These are phyloP conservation scores for Malurus leucopterus DNA, from an alignment of 2,797 vertebrate species.

Conservation along the genomic window DNA sequence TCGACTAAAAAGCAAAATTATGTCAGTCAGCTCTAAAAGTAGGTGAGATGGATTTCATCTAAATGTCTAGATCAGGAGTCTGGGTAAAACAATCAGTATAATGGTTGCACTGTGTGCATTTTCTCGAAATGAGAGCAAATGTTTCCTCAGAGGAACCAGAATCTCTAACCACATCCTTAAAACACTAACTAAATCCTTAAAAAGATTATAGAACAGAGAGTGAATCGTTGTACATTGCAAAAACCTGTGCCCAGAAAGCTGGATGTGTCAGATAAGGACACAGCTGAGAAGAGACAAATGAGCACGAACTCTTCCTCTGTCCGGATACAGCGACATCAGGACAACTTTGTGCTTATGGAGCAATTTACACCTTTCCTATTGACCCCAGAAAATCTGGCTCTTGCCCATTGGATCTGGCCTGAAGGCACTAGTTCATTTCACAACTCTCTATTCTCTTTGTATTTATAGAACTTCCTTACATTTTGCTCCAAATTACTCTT, in stretches of 20 bases:
- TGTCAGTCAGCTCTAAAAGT: background rate
- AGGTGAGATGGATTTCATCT: background rate
- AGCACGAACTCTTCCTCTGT: background rate
- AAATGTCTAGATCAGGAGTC: background rate
- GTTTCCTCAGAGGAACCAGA: background rate
- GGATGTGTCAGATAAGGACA: background rate
- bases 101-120: background rate
- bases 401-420: background rate
- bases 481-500: background rate
- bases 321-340: background rate
- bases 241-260: background rate
- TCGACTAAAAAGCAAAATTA: background rate
- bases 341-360: background rate
- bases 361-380: background rate
- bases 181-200: background rate
- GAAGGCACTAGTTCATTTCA: background rate
- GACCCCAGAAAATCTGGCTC: background rate
- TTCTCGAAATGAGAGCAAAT: background rate
- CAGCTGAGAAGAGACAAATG: background rate
- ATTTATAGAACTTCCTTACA: background rate
- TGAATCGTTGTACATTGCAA: background rate
- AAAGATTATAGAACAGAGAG: background rate
- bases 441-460: background rate
- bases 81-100: background rate
- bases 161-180: background rate